phyloP scores from a whole-genome alignment of 2,113 vertebrate genomes.

The Cavia porcellus region DNA sequence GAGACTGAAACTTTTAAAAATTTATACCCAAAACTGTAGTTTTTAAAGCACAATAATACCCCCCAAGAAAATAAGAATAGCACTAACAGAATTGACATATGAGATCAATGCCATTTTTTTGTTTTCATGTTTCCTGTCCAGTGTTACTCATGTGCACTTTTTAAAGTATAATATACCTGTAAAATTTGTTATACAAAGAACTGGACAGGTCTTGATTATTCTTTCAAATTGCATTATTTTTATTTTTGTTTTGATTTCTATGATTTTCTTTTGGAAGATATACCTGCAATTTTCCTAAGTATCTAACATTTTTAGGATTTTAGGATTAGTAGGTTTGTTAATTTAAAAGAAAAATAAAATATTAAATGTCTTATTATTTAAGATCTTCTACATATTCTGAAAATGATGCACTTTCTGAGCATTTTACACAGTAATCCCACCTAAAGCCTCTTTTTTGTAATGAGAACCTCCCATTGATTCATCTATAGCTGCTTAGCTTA shows the following conservation, averaged over 20 bases:
- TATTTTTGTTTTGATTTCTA: neutral
- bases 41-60: neutral
- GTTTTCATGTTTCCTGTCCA: slow-evolving; percentile 27
- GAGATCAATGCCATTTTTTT: neutral
- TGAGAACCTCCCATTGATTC: slow-evolving; percentile 5
- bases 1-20: neutral
- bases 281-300: neutral
- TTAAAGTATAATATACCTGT: neutral
- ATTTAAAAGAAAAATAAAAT: slow-evolving; percentile 10
- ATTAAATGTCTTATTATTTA: slow-evolving; percentile 31
- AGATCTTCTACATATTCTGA: neutral
- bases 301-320: slow-evolving; percentile 9
- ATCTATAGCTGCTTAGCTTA: neutral
- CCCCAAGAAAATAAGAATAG: neutral
- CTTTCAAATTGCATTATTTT: neutral
- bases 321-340: neutral
- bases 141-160: neutral
- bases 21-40: neutral
- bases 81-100: neutral
- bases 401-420: neutral
- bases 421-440: neutral
- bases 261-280: neutral
- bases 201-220: neutral
- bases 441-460: slow-evolving; percentile 48
- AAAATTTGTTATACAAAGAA: neutral